Base-by-base conservation (phyloP, 2,113 vertebrate genomes). In the Nycticebus coucang region DNA sequence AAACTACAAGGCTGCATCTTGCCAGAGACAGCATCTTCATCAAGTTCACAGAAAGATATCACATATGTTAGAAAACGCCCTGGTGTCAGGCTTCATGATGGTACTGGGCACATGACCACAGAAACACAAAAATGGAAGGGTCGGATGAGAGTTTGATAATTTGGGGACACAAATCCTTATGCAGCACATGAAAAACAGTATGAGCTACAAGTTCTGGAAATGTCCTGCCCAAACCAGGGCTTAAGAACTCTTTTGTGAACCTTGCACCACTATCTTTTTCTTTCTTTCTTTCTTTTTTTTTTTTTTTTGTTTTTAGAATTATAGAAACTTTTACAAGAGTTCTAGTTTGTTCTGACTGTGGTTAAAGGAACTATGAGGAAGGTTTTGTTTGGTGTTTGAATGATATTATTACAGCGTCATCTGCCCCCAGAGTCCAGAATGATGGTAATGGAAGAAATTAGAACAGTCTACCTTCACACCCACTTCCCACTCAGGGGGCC, bases 301-400 rank as follows among this genome's bases (percentile, higher is more conserved):
- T 41, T 87, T 93, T 94, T 94, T 68, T 91, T 95, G 92, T 87
- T 80, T 55, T 94, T 87, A 83, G 59, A 95, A 92, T 37, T 80
- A 41, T 45, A 72, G 74, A 89, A 89, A 75, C 15, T 91, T 97
- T 83, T 68, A 79, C 9, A 24, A 86, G 93, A 80, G 41, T 85
- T 94, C n/a, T 45, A 87, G 37, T 87, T 30, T 92, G 77, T 75
- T 59, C 89, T 50, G 41, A 71, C 62, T 30, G 30, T 84, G 35
- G 90, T 97, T 78, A 88, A 68, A 90, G 59, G 66, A 95, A 84
- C 41, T 60, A 82, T 33, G 12, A 72, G 59, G 81, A 96, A 82
- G 4, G 19, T 88, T 96, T 81, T 80, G 55, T 91, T 92, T 93
- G 74, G 69, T 15, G 3, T 71, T 69, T 94, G 64, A 28, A 55